Evolutionary conservation across 2,888 invertebrate species (phyloP), one percentile per base, ranked within the genome.

Genomic region (Nysson spinosus): DNA sequence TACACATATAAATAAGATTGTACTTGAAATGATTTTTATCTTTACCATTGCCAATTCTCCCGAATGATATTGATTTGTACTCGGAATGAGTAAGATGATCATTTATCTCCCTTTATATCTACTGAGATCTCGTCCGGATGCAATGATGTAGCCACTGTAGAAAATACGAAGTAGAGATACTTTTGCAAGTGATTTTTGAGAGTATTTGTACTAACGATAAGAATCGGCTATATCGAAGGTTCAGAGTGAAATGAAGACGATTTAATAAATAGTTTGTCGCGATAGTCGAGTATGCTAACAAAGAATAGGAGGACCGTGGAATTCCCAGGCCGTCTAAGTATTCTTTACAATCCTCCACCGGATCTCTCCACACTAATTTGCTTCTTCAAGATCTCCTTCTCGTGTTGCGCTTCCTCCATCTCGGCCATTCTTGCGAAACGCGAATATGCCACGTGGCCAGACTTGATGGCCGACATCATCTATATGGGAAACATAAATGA

Each of bases 391-490:
- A 89, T 88, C 78, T 94, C 93, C 74, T 92, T 91, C 83, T 96
- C 95, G 73, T 94, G 93, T 72, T 94, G 92, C 56, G 93, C 94
- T 83, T 96, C 96, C 83, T 96, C 96, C 90, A 96, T 90, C 88
- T 97, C 96, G 0, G 96, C 96, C 92, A 97, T 96, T 79, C 94
- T 92, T 1, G 98, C 98, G 88, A 99, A 97, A 63, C 99, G 91
- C 11, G 97, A 98, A 87, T 97, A 96, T 1, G 97, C 94, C 69
- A 99, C 94, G 84, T 96, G 95, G 6, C 99, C 99, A 0, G 96
- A 95, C 88, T 99, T 99, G 78, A 99, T 93, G 5, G 98, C 98
- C 9, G 97, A 97, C 97, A 99, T 99, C 94, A 99, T 95, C 98
- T 99, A 87, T 28, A 79, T 83, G 39, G 24, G 35, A 19, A 17